Conservation (phyloP, 1,140 invertebrate species). For the Samia ricini region DNA sequence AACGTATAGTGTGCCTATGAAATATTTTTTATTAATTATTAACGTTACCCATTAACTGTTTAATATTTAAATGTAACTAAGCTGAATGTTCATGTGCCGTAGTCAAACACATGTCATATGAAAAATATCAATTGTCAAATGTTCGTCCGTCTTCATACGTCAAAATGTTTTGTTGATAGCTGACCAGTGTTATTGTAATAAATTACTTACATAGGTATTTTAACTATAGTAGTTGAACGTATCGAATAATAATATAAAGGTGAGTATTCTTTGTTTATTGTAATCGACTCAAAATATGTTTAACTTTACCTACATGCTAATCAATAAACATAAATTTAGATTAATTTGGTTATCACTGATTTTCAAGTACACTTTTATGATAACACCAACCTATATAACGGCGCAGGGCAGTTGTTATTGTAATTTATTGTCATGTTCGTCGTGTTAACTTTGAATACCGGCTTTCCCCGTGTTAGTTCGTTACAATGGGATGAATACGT, state of each 20-base stretch:
- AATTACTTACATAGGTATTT: background rate
- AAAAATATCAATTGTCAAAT: background rate
- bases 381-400: conserved; percentile 71
- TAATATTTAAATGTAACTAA: background rate
- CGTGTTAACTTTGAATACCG: conserved; percentile 24
- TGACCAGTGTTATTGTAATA: background rate
- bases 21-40: background rate
- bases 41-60: background rate
- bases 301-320: too few relatives aligned
- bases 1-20: too few relatives aligned
- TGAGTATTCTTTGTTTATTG: conserved; percentile 4
- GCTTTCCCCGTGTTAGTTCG: conserved; percentile 25
- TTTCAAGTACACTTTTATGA: conserved; percentile 49
- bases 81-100: background rate
- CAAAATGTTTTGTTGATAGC: conserved; percentile 10
- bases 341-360: conserved; percentile 43
- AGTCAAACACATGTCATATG: conserved; percentile 1
- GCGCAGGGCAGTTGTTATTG: conserved; percentile 47
- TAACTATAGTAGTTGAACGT: background rate
- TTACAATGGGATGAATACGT: conserved; percentile 52
- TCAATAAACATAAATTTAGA: background rate
- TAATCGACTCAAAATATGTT: too few relatives aligned
- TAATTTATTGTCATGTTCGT: conserved; percentile 43
- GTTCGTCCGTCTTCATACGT: background rate
- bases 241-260: background rate